Evolutionary conservation across 2,888 invertebrate genomes (phyloP).

Genomic region (Zelleria hepariella): DNA sequence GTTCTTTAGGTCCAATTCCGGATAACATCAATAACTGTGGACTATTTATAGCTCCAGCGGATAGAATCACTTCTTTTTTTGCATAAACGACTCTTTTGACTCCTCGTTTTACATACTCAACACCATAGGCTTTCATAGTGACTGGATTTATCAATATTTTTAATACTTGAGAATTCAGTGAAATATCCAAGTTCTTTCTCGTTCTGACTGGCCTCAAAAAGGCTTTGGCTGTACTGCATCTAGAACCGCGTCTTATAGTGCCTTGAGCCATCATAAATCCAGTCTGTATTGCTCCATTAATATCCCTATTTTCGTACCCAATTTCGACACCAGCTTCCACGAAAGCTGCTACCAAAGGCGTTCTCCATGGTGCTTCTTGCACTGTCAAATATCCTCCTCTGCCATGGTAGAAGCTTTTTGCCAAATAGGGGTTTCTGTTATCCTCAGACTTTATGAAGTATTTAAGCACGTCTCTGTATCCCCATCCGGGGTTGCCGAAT

Average conservation of each 20-base stretch:
- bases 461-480: constrained; percentile 84
- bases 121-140: constrained; percentile 82
- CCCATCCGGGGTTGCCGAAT: constrained; percentile 91
- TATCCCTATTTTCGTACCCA: constrained; percentile 87
- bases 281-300: constrained; percentile 84
- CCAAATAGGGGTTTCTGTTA: constrained; percentile 87
- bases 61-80: constrained; percentile 86
- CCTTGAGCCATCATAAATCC: constrained; percentile 89
- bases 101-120: constrained; percentile 84
- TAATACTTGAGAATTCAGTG: constrained; percentile 84
- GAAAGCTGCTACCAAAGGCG: constrained; percentile 85
- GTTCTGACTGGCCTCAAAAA: constrained; percentile 84
- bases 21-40: constrained; percentile 94
- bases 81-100: constrained; percentile 79
- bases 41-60: constrained; percentile 92
- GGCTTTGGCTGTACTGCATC: constrained; percentile 91
- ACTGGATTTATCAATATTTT: constrained; percentile 80
- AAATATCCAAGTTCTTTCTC: constrained; percentile 84
- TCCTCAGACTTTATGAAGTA: constrained; percentile 94
- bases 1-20: constrained; percentile 82
- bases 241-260: constrained; percentile 81
- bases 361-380: constrained; percentile 88
- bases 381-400: constrained; percentile 83
- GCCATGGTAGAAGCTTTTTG: constrained; percentile 78
- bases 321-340: constrained; percentile 86